These are phyloP conservation scores for Glomeris maerens DNA, from an alignment of 1,140 invertebrate species.

Conservation along the genomic window DNA sequence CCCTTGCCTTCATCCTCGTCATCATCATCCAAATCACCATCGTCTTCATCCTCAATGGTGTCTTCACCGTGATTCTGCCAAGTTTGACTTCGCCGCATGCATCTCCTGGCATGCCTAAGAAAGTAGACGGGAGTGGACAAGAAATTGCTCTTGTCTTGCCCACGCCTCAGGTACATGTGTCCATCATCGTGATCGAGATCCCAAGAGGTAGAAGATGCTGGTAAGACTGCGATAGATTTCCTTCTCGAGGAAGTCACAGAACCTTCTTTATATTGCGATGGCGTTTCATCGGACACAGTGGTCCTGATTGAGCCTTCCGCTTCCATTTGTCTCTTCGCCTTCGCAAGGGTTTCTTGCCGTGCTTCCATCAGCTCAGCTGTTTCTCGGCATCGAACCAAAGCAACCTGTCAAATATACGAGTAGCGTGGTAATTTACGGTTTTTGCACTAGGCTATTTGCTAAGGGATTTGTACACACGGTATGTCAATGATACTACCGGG, in stretches of 20 bases:
- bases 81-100: conserved; percentile 33
- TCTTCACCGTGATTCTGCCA: no score
- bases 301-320: conserved; percentile 7
- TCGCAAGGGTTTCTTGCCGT: conserved; percentile 30
- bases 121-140: no score
- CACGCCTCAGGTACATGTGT: no score
- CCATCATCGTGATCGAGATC: no score
- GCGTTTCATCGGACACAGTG: not conserved
- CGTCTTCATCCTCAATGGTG: no score
- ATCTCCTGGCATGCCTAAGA: conserved; percentile 23
- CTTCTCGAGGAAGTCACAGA: conserved; percentile 13
- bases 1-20: conserved; percentile 3
- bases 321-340: conserved; percentile 30
- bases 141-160: no score
- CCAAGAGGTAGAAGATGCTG: no score
- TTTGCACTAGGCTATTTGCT: not conserved
- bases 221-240: conserved; percentile 16
- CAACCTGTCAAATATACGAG: conserved; percentile 34
- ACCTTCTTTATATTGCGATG: not conserved
- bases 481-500: no score
- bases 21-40: no score
- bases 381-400: conserved; percentile 41
- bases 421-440: no score
- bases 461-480: no score
- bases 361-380: conserved; percentile 36